Evolutionary conservation across 2,797 vertebrate genomes (phyloP).

Genomic region (Triplophysa bombifrons): DNA sequence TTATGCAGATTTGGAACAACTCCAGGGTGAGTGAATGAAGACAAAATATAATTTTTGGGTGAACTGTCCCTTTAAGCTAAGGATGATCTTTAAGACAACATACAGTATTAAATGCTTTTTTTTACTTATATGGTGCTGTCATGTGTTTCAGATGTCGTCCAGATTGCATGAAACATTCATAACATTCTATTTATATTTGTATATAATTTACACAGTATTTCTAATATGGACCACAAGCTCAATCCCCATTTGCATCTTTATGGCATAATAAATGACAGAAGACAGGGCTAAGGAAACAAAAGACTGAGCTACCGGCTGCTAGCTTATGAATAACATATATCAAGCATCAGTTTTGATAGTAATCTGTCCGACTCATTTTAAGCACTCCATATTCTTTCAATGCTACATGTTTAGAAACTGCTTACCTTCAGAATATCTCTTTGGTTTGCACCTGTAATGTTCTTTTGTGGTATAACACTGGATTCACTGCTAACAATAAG

Average conservation of each 20-base stretch:
- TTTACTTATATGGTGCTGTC: not conserved
- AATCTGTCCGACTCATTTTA: not conserved
- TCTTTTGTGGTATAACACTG: not conserved
- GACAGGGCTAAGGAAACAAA: not conserved
- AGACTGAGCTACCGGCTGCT: not conserved
- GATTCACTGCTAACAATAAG: not conserved
- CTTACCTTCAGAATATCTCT: not conserved
- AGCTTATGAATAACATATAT: constrained; percentile 14
- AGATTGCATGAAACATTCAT: constrained; percentile 15
- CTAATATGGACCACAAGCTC: not conserved
- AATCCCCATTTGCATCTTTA: not conserved
- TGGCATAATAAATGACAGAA: not conserved
- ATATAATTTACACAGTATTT: not conserved
- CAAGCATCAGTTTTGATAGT: not conserved
- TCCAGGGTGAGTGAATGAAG: too few relatives aligned
- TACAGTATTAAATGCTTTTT: too few relatives aligned
- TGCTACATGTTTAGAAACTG: not conserved
- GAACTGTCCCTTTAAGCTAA: too few relatives aligned
- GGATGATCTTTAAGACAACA: too few relatives aligned
- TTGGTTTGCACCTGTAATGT: not conserved
- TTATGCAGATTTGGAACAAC: too few relatives aligned
- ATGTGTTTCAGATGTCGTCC: constrained; percentile 14
- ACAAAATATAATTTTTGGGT: too few relatives aligned
- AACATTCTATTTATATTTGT: not conserved
- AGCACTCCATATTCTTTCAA: not conserved